A percentile compares a stretch with the other conserved stretches of the same genome.
Conservation (phyloP, 2,113 vertebrate genomes). For the Phoxinus phoxinus region DNA sequence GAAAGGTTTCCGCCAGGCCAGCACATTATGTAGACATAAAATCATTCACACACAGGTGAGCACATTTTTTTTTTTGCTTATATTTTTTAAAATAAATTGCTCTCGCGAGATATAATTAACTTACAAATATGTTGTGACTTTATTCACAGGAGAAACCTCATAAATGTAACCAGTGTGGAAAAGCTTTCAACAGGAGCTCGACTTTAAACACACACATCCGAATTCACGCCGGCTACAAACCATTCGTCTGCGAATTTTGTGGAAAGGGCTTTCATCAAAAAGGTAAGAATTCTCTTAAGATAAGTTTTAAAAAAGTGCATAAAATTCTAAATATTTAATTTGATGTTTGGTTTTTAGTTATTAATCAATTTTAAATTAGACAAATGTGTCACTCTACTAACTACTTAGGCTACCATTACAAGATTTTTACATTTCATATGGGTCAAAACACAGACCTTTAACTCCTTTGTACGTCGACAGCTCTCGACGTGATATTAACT, state of each 20-base stretch:
- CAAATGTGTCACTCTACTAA: slow-evolving; percentile 73
- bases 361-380: slow-evolving; percentile 5
- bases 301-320: neutral
- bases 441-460: slow-evolving; percentile 82
- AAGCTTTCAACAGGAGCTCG: slow-evolving; percentile 99
- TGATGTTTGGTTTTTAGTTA: neutral
- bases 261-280: slow-evolving; percentile 99
- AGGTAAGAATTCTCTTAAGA: slow-evolving; percentile 77
- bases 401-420: slow-evolving; percentile 64
- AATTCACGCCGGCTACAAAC: slow-evolving; percentile 98
- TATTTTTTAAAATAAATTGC: neutral
- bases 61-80: neutral
- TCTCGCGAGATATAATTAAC: neutral
- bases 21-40: slow-evolving; percentile 95
- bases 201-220: slow-evolving; percentile 98
- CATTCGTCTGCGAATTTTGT: slow-evolving; percentile 97
- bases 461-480: slow-evolving; percentile 71
- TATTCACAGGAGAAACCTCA: slow-evolving; percentile 91
- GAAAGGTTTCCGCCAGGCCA: slow-evolving; percentile 95
- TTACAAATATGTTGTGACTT: neutral
- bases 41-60: slow-evolving; percentile 96
- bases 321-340: neutral
- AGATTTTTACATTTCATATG: slow-evolving; percentile 75
- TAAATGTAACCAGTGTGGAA: slow-evolving; percentile 97
- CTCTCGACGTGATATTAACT: slow-evolving; percentile 81